Evolutionary conservation across 2,797 vertebrate species (phyloP).

Genomic region (Pterois miles): DNA sequence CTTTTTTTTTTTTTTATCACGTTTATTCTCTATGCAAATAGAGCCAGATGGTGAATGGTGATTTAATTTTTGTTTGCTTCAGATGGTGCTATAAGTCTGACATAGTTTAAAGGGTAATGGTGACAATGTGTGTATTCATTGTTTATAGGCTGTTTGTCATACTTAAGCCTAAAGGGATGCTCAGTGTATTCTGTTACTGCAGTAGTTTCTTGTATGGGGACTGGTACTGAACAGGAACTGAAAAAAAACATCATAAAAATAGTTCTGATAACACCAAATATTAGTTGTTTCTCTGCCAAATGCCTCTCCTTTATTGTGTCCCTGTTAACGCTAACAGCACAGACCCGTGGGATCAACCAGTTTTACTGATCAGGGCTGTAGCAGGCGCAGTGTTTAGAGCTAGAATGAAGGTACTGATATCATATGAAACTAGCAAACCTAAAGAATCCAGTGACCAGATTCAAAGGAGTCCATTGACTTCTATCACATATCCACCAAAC

Average conservation of each 20-base stretch:
- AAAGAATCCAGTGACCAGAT: no score
- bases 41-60: conserved; percentile 28
- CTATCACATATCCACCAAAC: no score
- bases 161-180: neutral
- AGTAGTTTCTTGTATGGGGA: neutral
- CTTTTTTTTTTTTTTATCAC: no score
- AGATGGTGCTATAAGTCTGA: conserved; percentile 5
- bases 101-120: conserved; percentile 6
- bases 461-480: no score
- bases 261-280: neutral
- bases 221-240: neutral
- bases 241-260: neutral
- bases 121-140: conserved; percentile 1
- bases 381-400: no score
- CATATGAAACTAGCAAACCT: no score
- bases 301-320: no score
- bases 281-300: neutral
- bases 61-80: conserved; percentile 30
- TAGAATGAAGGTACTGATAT: no score
- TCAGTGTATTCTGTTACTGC: neutral
- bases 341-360: no score
- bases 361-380: no score
- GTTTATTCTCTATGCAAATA: conserved; percentile 19
- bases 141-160: conserved; percentile 5
- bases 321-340: no score